phyloP scores from a whole-genome alignment of 2,113 vertebrate species.

The Syngnathus scovelli region DNA sequence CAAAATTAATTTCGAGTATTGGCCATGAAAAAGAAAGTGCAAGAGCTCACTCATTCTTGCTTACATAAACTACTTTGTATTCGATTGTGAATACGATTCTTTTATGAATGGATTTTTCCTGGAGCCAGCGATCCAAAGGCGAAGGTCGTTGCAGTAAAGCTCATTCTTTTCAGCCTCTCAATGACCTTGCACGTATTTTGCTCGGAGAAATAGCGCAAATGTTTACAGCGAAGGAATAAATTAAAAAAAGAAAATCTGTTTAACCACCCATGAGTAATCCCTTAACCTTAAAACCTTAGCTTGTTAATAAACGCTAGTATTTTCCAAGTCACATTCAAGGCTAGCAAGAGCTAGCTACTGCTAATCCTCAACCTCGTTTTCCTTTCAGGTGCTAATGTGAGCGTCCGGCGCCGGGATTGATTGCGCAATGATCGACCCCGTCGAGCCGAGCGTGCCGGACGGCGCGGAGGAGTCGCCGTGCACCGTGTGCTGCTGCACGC shows the following conservation, averaged over 20 bases:
- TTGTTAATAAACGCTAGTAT: background rate
- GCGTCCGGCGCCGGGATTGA: background rate
- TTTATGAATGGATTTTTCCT: background rate
- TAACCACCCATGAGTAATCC: background rate
- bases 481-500: slow-evolving; percentile 70
- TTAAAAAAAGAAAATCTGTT: background rate
- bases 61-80: no score
- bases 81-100: background rate
- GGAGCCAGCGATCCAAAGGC: background rate
- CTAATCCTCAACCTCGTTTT: background rate
- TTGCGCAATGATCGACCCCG: slow-evolving; percentile 34
- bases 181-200: background rate
- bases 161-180: background rate
- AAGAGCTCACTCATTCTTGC: no score
- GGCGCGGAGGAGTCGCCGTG: slow-evolving; percentile 49
- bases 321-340: background rate
- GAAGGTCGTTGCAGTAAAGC: background rate
- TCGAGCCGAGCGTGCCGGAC: slow-evolving; percentile 43
- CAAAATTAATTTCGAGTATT: background rate
- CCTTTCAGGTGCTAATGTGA: slow-evolving; percentile 36
- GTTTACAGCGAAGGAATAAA: background rate
- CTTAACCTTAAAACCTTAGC: background rate
- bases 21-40: background rate
- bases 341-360: background rate
- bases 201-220: background rate